Conservation (phyloP, 2,113 vertebrate species). For the Syngnathus floridae region DNA sequence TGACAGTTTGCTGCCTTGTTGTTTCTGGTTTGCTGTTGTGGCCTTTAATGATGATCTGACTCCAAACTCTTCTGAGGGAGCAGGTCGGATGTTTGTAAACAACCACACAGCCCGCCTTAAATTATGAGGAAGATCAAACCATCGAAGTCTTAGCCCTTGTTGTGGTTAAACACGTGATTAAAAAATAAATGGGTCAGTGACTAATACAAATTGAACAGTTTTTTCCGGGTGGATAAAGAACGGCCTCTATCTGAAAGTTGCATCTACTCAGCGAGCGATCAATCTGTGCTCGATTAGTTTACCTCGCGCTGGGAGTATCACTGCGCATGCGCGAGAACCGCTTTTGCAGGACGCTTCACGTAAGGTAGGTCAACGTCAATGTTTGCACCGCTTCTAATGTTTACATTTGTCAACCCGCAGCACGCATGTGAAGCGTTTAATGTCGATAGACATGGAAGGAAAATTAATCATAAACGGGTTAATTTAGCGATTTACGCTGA, state of each 20-base stretch:
- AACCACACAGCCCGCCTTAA: constrained; percentile 2
- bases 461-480: background rate
- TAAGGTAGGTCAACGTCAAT: background rate
- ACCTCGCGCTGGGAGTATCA: background rate
- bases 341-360: background rate
- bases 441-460: background rate
- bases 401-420: background rate
- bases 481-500: background rate
- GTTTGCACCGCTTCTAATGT: background rate
- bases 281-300: background rate
- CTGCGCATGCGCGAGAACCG: constrained; percentile 25
- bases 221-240: background rate
- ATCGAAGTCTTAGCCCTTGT: constrained; percentile 3
- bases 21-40: background rate
- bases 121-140: constrained; percentile 2
- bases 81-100: constrained; percentile 41
- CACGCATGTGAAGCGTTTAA: background rate
- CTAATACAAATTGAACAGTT: background rate
- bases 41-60: constrained; percentile 52
- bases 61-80: constrained; percentile 46
- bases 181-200: background rate
- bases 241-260: too few species aligned
- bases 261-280: background rate
- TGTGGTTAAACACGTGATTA: constrained; percentile 1
- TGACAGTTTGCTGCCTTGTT: background rate